A percentile compares a stretch with the other conserved stretches of the same genome.
These are phyloP conservation scores for Uria lomvia DNA, from an alignment of 2,113 vertebrate genomes.

Conservation along the genomic window DNA sequence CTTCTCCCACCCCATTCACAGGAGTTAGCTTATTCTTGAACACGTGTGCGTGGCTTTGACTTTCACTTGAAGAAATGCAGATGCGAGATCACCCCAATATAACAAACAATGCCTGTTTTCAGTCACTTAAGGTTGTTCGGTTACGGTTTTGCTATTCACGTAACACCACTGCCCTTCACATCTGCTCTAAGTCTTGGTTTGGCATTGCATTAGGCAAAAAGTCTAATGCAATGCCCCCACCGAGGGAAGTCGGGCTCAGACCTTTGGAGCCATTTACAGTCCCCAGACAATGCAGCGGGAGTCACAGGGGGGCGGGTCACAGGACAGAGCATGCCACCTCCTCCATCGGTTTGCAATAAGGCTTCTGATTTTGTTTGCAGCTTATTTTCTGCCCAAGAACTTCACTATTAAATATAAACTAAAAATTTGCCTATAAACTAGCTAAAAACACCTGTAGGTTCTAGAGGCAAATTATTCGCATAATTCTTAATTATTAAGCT, in stretches of 20 bases:
- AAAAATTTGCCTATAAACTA: not conserved
- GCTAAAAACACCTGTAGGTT: constrained; percentile 15
- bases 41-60: not conserved
- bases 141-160: not conserved
- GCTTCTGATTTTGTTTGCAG: not conserved
- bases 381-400: not conserved
- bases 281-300: not conserved
- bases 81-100: not conserved
- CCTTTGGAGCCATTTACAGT: not conserved
- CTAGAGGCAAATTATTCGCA: not conserved
- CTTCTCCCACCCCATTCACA: not conserved
- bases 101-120: not conserved
- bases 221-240: not conserved
- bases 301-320: not conserved
- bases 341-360: not conserved
- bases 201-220: not conserved
- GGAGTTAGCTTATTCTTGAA: not conserved
- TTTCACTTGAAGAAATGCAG: not conserved
- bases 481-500: constrained; percentile 1
- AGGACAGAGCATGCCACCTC: not conserved
- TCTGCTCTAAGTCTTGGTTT: not conserved
- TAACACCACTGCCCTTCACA: not conserved
- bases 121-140: not conserved
- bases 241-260: not conserved
- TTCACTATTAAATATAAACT: not conserved